Base-by-base conservation (phyloP, 2,888 invertebrate genomes). In the Ferdinandea cuprea region DNA sequence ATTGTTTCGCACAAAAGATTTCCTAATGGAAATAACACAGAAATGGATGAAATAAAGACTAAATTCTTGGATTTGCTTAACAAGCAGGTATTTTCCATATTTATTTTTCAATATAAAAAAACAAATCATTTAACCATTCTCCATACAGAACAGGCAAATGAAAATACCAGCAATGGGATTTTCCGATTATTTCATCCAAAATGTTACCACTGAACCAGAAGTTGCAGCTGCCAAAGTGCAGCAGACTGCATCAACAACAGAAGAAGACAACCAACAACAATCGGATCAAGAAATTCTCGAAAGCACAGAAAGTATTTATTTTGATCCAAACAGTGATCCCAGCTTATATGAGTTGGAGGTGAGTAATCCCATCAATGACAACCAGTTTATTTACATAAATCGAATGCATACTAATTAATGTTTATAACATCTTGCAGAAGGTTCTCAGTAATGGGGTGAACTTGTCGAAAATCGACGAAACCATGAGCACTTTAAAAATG, bases 131-230 rank as follows among this genome's bases (percentile, higher is more conserved):
- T 7, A 28, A 25, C 8, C 17, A 3, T 15, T 40, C 48, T 7
- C 35, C 13, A 48, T 32, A 15, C 46, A 87, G 86, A 89, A 89
- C 87, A 88, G 90, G 25, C 89, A 90, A 86, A 86, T 90, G 80
- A 91, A 90, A 89, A 91, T 91, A 72, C 91, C 91, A 85, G 89
- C 91, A 19, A 91, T 91, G 91, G 91, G 91, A 25, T 91, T 91
- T 87, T 90, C 91, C 17, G 91, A 91, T 85, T 90, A 90, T 74
- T 91, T 90, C 79, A 89, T 91, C 74, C 90, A 91, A 86, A 89
- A 89, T 80, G 89, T 90, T n/a, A 88, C 89, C 50, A 86, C 87
- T 35, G 88, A 88, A 40, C 87, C 88, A 21, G 86, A 87, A 68
- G 56, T 86, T 30, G 68, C 68, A 63, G 87, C 72, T 56, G 87